These are phyloP conservation scores for Ptychochromis oligacanthus DNA, from an alignment of 2,113 vertebrate genomes.

Conservation along the genomic window DNA sequence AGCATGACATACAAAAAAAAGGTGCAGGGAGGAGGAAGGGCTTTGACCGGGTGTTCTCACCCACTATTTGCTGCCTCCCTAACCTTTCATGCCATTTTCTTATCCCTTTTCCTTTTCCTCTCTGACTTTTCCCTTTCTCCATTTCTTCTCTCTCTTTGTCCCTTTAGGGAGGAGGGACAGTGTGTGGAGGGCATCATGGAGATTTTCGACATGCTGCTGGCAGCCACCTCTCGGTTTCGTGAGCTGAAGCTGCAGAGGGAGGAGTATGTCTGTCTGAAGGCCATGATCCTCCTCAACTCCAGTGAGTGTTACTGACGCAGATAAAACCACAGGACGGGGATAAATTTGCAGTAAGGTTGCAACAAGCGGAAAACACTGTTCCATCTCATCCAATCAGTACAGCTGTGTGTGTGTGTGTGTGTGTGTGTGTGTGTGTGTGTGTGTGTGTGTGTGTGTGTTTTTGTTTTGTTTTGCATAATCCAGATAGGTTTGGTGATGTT, in stretches of 20 bases:
- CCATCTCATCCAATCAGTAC: not conserved
- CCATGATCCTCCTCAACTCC: conserved; percentile 98
- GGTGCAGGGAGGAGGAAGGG: too few species aligned
- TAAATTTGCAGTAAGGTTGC: not conserved
- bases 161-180: conserved; percentile 90
- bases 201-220: conserved; percentile 98
- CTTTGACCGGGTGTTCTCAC: too few species aligned
- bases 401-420: too few species aligned
- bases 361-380: not conserved
- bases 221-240: conserved; percentile 91
- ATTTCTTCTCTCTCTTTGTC: not conserved
- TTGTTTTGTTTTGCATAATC: not conserved
- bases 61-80: too few species aligned
- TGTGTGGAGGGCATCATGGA: conserved; percentile 98
- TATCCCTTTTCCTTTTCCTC: not conserved
- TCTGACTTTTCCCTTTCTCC: not conserved
- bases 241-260: conserved; percentile 95
- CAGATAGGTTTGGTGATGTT: not conserved
- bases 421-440: too few species aligned
- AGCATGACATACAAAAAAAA: too few species aligned
- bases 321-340: not conserved
- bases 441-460: not conserved
- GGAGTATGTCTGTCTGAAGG: conserved; percentile 97
- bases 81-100: not conserved
- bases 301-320: conserved; percentile 83